Evolutionary conservation across 2,888 invertebrate species (phyloP).

Genomic region (Napeogenes sylphis): DNA sequence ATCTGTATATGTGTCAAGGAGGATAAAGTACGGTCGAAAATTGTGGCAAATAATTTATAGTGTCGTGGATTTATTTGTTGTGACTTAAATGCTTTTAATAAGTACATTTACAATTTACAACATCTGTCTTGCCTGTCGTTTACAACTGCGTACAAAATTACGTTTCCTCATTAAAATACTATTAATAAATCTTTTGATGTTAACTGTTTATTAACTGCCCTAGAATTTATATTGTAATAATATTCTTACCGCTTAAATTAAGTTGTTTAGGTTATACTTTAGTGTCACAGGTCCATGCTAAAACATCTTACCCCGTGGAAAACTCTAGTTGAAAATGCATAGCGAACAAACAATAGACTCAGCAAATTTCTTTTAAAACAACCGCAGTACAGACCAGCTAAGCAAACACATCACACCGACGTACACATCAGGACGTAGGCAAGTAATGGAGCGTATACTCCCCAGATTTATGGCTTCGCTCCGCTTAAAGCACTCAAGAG

Average conservation of each 20-base stretch:
- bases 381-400: constrained; percentile 31
- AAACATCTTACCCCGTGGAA: neutral
- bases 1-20: constrained; percentile 6
- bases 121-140: constrained; percentile 32
- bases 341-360: constrained; percentile 27
- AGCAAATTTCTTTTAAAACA: constrained; percentile 31
- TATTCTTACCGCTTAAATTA: neutral
- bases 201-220: neutral
- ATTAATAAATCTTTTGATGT: constrained; percentile 15
- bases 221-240: neutral
- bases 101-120: constrained; percentile 33
- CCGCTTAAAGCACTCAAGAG: constrained; percentile 40
- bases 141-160: constrained; percentile 29
- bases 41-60: constrained; percentile 36
- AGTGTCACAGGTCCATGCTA: neutral
- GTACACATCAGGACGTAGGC: constrained; percentile 31
- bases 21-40: constrained; percentile 5
- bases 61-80: constrained; percentile 39
- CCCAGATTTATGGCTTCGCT: constrained; percentile 43
- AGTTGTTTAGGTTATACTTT: neutral
- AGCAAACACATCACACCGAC: constrained; percentile 33
- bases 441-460: constrained; percentile 44
- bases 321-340: constrained; percentile 17
- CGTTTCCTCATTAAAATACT: constrained; percentile 24
- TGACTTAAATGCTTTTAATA: constrained; percentile 38